Conservation (phyloP, 2,113 vertebrate genomes). For the Cynocephalus volans region DNA sequence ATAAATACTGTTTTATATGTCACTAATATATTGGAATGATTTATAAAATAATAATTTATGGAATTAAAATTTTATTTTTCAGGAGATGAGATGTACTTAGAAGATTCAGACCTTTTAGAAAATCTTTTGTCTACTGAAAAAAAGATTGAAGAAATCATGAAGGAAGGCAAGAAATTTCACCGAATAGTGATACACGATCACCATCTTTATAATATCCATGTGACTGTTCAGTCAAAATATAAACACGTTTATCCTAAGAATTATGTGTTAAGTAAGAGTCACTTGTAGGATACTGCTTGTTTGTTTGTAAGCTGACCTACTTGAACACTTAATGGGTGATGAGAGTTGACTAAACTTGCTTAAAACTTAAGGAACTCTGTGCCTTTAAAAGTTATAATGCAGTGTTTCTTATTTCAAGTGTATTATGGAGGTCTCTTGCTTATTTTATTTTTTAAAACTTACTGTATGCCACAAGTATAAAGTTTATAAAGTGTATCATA, state of each 20-base stretch:
- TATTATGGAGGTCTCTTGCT: neutral
- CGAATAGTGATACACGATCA: slow-evolving; percentile 79
- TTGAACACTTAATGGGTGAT: neutral
- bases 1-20: neutral
- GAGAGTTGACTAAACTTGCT: neutral
- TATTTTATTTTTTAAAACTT: slow-evolving; percentile 30
- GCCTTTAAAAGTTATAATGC: neutral
- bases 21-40: neutral
- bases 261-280: slow-evolving; percentile 72
- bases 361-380: neutral
- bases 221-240: slow-evolving; percentile 86
- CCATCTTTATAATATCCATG: slow-evolving; percentile 73
- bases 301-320: neutral
- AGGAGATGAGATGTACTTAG: slow-evolving; percentile 91
- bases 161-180: slow-evolving; percentile 84
- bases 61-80: slow-evolving; percentile 66
- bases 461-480: neutral
- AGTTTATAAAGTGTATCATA: neutral
- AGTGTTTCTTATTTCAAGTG: neutral
- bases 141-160: slow-evolving; percentile 88
- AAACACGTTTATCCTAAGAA: slow-evolving; percentile 87
- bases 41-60: slow-evolving; percentile 17
- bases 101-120: slow-evolving; percentile 88
- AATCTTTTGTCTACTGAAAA: slow-evolving; percentile 87
- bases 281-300: slow-evolving; percentile 70